Evolutionary conservation across 2,113 vertebrate species (phyloP).

Genomic region (Felis catus): F.catus_Fca126_mat1.0 CM031414.1:112773501-112774000

Average conservation of each 20-base stretch:
- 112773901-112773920: neutral
- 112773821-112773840: slow-evolving; percentile 34
- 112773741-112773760: neutral
- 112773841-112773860: slow-evolving; percentile 5
- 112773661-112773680: neutral
- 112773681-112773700: slow-evolving; percentile 1
- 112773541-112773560: neutral
- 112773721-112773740: neutral
- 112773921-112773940: slow-evolving; percentile 24
- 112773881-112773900: neutral
- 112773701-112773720: neutral
- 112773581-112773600: neutral
- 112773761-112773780: slow-evolving; percentile 20
- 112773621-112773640: neutral
- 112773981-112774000: neutral
- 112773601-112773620: neutral
- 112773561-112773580: neutral
- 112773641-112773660: neutral
- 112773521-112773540: neutral
- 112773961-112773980: neutral
- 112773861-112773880: slow-evolving; percentile 20
- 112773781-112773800: neutral
- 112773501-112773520: neutral
- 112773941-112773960: neutral
- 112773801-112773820: slow-evolving; percentile 10